phyloP scores from a whole-genome alignment of 2,888 invertebrate genomes.

The Monoplex corrugatus region DNA sequence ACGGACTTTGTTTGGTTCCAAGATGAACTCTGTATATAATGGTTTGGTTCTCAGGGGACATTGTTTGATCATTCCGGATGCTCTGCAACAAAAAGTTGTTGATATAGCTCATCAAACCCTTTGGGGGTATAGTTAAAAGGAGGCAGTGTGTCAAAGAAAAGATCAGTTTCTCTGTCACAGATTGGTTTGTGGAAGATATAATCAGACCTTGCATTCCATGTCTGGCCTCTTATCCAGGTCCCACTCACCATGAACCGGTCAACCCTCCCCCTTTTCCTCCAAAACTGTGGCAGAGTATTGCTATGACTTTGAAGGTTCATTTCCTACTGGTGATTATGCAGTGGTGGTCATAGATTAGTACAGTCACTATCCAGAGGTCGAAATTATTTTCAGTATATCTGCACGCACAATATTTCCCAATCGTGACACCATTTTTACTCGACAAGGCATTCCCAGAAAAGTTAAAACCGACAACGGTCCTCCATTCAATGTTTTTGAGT shows the following conservation, averaged over 20 bases:
- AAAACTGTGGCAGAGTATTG: constrained; percentile 38
- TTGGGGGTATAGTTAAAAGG: constrained; percentile 62
- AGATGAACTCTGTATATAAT: constrained; percentile 46
- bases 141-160: constrained; percentile 59
- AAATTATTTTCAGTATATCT: constrained; percentile 53
- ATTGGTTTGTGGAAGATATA: constrained; percentile 58
- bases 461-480: background rate
- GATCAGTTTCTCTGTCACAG: constrained; percentile 65
- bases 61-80: constrained; percentile 58
- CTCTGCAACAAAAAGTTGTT: constrained; percentile 57
- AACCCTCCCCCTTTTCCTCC: background rate
- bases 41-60: constrained; percentile 41
- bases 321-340: too few species aligned
- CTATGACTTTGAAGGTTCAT: constrained; percentile 51
- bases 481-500: background rate
- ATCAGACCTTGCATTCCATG: constrained; percentile 58
- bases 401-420: background rate
- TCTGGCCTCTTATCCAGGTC: constrained; percentile 24
- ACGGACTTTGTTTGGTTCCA: constrained; percentile 43
- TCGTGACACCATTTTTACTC: background rate
- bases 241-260: too few species aligned
- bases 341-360: too few species aligned
- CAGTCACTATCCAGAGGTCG: constrained; percentile 58
- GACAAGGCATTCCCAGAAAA: background rate
- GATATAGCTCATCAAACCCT: constrained; percentile 63